Evolutionary conservation across 2,888 invertebrate species (phyloP).

Genomic region (Tricholauxania praeusta): DNA sequence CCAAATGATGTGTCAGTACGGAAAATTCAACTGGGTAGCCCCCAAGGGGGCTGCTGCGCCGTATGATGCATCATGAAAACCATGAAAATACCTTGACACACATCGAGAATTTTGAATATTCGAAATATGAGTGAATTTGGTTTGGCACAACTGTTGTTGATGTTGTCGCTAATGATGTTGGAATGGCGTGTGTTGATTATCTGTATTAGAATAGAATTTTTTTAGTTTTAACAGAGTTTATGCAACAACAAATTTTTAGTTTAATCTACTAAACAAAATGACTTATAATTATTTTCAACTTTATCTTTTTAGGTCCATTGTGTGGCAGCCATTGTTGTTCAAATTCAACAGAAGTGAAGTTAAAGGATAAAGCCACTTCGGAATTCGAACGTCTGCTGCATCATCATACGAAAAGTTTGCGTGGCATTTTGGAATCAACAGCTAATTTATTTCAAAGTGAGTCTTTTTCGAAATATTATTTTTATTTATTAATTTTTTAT

Average conservation of each 20-base stretch:
- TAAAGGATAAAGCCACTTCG: slow-evolving; percentile 63
- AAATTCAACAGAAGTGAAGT: slow-evolving; percentile 64
- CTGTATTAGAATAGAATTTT: not conserved
- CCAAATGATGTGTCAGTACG: no score
- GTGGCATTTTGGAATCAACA: slow-evolving; percentile 81
- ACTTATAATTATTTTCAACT: slow-evolving; percentile 12
- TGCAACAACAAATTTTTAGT: no score
- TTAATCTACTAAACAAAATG: not conserved
- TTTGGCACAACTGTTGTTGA: not conserved
- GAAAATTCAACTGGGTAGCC: no score
- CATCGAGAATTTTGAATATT: slow-evolving; percentile 7
- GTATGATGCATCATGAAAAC: not conserved
- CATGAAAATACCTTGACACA: slow-evolving; percentile 31
- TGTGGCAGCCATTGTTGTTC: slow-evolving; percentile 67
- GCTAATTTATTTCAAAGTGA: slow-evolving; percentile 81
- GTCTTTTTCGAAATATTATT: slow-evolving; percentile 49
- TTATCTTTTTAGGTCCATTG: slow-evolving; percentile 60
- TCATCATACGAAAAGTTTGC: slow-evolving; percentile 79
- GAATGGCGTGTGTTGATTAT: not conserved
- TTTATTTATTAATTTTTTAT: not conserved
- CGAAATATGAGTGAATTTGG: not conserved
- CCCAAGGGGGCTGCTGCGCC: not conserved
- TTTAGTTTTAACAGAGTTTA: not conserved
- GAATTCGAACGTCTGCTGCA: slow-evolving; percentile 78
- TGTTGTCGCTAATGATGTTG: not conserved